Percentiles rank a stretch among this genome's conserved stretches.
phyloP scores from a whole-genome alignment of 2,888 invertebrate genomes.

The Troides helena region DNA sequence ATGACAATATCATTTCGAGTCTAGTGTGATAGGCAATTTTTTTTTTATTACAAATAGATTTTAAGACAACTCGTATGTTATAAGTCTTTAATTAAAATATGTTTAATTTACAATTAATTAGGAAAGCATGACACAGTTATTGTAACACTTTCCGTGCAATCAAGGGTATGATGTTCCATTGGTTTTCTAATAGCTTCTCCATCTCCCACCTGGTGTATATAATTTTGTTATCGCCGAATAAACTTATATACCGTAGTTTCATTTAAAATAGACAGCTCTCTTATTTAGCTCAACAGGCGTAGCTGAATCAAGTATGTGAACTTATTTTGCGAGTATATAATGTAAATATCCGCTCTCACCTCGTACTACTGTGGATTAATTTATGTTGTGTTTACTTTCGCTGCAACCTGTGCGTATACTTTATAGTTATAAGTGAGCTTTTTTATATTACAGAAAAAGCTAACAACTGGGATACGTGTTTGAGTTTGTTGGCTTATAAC shows the following conservation, averaged over 20 bases:
- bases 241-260: neutral
- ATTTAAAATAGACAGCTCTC: slow-evolving; percentile 12
- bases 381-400: slow-evolving; percentile 54
- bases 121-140: neutral
- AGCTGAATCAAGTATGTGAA: neutral
- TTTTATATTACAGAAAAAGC: slow-evolving; percentile 37
- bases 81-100: neutral
- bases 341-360: slow-evolving; percentile 60
- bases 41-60: slow-evolving; percentile 10
- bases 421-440: slow-evolving; percentile 48
- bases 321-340: slow-evolving; percentile 8
- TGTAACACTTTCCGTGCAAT: neutral
- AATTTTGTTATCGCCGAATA: neutral
- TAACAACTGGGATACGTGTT: slow-evolving; percentile 26
- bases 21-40: slow-evolving; percentile 9
- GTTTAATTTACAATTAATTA: neutral
- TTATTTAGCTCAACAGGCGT: neutral
- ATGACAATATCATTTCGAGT: neutral
- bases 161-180: neutral
- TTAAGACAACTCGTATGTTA: neutral
- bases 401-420: slow-evolving; percentile 48
- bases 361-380: slow-evolving; percentile 54
- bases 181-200: neutral
- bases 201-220: neutral
- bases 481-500: slow-evolving; percentile 23